Percentiles rank a stretch among this genome's conserved stretches.
phyloP scores from a whole-genome alignment of 2,113 vertebrate genomes.

The Spizaetus ornatus region DNA sequence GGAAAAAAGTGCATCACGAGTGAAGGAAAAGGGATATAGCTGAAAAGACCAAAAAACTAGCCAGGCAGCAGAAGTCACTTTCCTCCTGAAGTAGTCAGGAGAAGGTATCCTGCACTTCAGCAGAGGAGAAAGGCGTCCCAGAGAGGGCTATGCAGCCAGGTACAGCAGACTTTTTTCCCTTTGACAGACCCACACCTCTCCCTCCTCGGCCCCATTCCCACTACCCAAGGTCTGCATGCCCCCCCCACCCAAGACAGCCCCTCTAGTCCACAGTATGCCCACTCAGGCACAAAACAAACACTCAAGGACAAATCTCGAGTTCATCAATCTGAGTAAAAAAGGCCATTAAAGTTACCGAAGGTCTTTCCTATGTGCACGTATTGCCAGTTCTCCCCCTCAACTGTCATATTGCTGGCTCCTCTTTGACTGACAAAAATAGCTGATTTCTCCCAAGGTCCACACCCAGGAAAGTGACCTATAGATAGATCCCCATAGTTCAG shows the following conservation, averaged over 20 bases:
- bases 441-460: background rate
- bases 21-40: background rate
- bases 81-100: background rate
- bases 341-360: background rate
- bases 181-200: rapidly evolving
- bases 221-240: background rate
- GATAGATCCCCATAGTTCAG: background rate
- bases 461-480: background rate
- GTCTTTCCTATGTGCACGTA: background rate
- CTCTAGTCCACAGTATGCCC: too few species aligned
- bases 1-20: background rate
- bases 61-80: background rate
- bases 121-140: background rate
- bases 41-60: background rate
- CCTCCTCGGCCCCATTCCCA: background rate
- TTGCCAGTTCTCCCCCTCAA: background rate
- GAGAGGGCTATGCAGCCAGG: too few species aligned
- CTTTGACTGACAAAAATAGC: background rate
- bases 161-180: background rate
- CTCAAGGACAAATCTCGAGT: background rate
- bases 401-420: background rate
- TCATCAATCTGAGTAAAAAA: background rate
- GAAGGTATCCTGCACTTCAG: background rate
- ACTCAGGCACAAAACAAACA: background rate
- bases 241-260: background rate